Percentiles rank a stretch among this genome's conserved stretches.
phyloP scores from a whole-genome alignment of 2,797 vertebrate species.

The Semaprochilodus insignis region DNA sequence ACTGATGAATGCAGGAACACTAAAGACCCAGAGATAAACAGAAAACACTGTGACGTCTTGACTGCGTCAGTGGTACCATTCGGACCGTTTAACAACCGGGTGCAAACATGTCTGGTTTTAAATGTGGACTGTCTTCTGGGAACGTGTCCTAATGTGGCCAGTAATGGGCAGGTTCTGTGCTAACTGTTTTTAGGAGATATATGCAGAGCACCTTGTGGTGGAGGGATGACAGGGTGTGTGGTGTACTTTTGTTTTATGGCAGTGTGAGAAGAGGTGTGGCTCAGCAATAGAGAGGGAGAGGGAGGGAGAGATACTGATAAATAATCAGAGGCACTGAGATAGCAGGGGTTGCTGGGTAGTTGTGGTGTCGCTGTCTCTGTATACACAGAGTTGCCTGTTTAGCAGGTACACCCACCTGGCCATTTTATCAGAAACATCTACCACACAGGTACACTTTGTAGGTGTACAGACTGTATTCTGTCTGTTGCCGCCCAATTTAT shows the following conservation, averaged over 20 bases:
- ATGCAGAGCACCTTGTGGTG: conserved; percentile 50
- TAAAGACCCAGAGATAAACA: conserved; percentile 13
- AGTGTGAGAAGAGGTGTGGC: conserved; percentile 28
- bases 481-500: background rate
- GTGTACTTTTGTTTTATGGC: conserved; percentile 62
- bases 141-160: conserved; percentile 42
- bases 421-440: too few species aligned
- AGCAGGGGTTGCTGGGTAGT: background rate
- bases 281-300: conserved; percentile 10
- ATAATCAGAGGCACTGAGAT: background rate
- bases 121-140: conserved; percentile 51
- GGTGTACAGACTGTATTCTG: background rate
- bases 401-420: background rate
- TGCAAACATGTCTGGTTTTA: conserved; percentile 66
- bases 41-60: conserved; percentile 49
- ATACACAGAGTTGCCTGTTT: too few species aligned
- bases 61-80: conserved; percentile 54
- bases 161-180: conserved; percentile 52
- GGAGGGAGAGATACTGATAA: background rate
- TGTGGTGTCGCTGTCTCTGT: background rate
- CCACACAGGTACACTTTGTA: background rate
- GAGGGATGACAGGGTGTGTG: conserved; percentile 57
- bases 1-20: conserved; percentile 22
- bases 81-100: conserved; percentile 65
- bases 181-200: conserved; percentile 35